phyloP scores from a whole-genome alignment of 2,113 vertebrate genomes.

The Brachirus orientalis region DNA sequence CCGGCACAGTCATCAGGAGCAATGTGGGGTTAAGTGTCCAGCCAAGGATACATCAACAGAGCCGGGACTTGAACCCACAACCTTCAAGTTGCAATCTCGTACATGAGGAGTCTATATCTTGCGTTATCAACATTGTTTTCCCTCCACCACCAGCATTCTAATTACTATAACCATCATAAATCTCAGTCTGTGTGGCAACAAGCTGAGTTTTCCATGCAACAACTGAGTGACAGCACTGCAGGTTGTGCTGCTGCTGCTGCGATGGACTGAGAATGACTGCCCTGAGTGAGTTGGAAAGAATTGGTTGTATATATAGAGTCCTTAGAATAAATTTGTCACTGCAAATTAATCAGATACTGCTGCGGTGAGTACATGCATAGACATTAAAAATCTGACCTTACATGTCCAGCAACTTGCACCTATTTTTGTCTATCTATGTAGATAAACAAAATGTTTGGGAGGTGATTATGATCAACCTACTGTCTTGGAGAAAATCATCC shows the following conservation, averaged over 20 bases:
- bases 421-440: not conserved
- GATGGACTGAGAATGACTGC: slow-evolving; percentile 10
- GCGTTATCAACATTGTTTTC: slow-evolving; percentile 39
- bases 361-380: not conserved
- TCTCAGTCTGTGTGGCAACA: slow-evolving; percentile 37
- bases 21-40: too few species aligned
- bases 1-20: too few species aligned
- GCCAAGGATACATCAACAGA: too few species aligned
- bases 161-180: slow-evolving; percentile 45
- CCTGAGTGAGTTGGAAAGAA: slow-evolving; percentile 37
- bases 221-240: slow-evolving; percentile 36
- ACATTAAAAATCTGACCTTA: not conserved
- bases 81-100: too few species aligned
- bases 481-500: slow-evolving; percentile 13
- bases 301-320: slow-evolving; percentile 33
- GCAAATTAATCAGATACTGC: slow-evolving; percentile 27
- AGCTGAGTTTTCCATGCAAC: slow-evolving; percentile 20
- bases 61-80: too few species aligned
- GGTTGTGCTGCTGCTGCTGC: not conserved
- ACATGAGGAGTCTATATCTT: slow-evolving; percentile 22
- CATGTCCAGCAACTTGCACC: not conserved
- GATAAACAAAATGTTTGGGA: not conserved
- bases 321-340: slow-evolving; percentile 21
- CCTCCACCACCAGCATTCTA: not conserved
- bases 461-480: not conserved